Evolutionary conservation across 2,797 vertebrate species (phyloP).

Genomic region (Pelochelys cantorii): DNA sequence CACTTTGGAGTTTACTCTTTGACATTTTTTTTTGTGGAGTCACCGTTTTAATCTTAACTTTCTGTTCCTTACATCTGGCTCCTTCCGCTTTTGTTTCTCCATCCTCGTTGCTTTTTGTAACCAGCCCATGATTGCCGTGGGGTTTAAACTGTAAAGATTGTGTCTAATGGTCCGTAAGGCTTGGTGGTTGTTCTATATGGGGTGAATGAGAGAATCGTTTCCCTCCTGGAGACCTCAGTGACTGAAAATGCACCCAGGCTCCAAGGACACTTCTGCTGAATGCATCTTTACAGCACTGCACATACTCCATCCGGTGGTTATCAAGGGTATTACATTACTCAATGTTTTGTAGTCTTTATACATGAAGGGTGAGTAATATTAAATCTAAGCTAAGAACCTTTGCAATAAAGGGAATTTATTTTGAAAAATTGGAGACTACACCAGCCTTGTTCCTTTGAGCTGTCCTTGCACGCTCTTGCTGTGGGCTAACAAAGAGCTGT

Average conservation of each 20-base stretch:
- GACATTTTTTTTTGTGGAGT: neutral
- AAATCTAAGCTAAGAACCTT: neutral
- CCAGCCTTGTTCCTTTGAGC: neutral
- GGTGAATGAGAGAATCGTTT: no score
- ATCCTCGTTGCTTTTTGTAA: neutral
- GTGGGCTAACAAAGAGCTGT: neutral
- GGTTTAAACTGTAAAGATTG: neutral
- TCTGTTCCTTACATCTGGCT: neutral
- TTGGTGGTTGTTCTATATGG: neutral
- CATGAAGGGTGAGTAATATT: neutral
- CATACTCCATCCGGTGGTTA: neutral
- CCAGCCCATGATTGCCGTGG: neutral
- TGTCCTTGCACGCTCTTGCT: neutral
- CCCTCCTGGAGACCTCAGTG: neutral
- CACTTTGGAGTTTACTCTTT: neutral
- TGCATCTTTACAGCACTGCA: neutral
- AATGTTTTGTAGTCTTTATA: neutral
- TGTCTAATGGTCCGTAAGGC: neutral
- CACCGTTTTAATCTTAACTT: neutral
- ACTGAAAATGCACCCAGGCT: neutral
- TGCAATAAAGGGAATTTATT: neutral
- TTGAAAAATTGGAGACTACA: neutral
- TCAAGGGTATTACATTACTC: neutral
- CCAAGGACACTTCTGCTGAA: neutral
- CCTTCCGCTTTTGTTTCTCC: neutral